Evolutionary conservation across 2,888 invertebrate species (phyloP).

Genomic region (Drosophila eohydei): DNA sequence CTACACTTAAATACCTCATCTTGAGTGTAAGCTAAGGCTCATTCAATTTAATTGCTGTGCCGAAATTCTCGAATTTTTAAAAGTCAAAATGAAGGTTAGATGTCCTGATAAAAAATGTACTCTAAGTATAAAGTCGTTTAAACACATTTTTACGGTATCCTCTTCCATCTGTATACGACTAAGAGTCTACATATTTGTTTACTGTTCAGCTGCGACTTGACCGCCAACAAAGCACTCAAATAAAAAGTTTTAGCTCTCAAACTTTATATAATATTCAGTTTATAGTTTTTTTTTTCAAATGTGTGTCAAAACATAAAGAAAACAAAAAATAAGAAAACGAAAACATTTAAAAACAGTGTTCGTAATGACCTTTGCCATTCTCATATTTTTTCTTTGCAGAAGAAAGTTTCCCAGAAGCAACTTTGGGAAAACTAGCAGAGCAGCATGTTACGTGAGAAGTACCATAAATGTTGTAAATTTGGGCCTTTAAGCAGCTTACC

Average conservation of each 20-base stretch:
- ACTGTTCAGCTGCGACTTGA: background rate
- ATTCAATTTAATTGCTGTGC: background rate
- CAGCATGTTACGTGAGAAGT: constrained; percentile 2
- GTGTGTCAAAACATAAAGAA: background rate
- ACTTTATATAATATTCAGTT: background rate
- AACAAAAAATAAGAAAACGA: background rate
- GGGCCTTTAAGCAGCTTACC: constrained; percentile 26
- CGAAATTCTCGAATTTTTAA: background rate
- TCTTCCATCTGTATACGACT: background rate
- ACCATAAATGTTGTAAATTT: constrained; percentile 17
- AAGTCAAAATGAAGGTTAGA: background rate
- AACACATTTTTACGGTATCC: background rate
- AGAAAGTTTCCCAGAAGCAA: constrained; percentile 24
- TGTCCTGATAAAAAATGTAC: background rate
- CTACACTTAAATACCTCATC: background rate
- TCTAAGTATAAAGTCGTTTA: background rate
- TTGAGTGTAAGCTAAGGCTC: background rate
- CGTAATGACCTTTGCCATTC: constrained; percentile 42
- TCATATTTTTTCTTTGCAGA: constrained; percentile 17
- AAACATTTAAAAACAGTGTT: constrained; percentile 33
- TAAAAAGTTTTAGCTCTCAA: constrained; percentile 14
- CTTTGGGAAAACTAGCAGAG: constrained; percentile 15
- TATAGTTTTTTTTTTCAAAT: constrained; percentile 1
- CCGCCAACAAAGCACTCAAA: constrained; percentile 15
- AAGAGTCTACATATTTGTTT: constrained; percentile 7